phyloP scores from a whole-genome alignment of 2,888 invertebrate species.

The Desoria tigrina region DNA sequence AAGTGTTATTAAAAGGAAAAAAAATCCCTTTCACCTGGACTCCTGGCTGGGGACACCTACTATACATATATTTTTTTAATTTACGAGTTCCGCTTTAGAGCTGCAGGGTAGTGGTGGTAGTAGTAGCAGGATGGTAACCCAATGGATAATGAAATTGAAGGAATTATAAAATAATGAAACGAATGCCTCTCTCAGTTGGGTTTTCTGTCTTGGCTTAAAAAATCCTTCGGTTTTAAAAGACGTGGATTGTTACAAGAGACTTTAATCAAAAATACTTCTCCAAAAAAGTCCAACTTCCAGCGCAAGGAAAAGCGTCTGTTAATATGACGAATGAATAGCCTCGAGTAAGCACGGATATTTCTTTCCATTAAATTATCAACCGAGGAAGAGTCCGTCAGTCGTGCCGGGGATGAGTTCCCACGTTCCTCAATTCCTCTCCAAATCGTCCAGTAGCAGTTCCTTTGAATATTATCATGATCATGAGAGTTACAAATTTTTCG shows the following conservation, averaged over 20 bases:
- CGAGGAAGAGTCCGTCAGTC: neutral
- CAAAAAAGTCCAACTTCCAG: too few relatives aligned
- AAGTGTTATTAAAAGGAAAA: too few relatives aligned
- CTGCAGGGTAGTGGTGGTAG: neutral
- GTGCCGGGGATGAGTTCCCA: conserved; percentile 8
- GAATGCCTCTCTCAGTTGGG: conserved; percentile 13
- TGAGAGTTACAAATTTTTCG: too few relatives aligned
- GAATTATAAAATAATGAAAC: conserved; percentile 27
- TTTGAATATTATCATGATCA: too few relatives aligned
- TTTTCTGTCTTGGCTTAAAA: conserved; percentile 9
- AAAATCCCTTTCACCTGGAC: too few relatives aligned
- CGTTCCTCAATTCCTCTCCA: conserved; percentile 17
- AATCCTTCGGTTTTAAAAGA: too few relatives aligned
- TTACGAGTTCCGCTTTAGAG: neutral
- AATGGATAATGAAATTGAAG: conserved; percentile 42
- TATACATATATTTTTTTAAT: too few relatives aligned
- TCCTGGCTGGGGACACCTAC: too few relatives aligned
- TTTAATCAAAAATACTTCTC: conserved; percentile 1
- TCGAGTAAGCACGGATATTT: conserved; percentile 17
- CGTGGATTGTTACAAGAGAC: neutral
- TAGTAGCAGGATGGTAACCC: conserved; percentile 27
- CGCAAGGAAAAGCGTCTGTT: neutral
- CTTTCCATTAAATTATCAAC: conserved; percentile 7
- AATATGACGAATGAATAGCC: neutral
- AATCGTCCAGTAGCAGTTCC: neutral